Base-by-base conservation (phyloP, 2,113 vertebrate genomes). In the Urocitellus parryii region DNA sequence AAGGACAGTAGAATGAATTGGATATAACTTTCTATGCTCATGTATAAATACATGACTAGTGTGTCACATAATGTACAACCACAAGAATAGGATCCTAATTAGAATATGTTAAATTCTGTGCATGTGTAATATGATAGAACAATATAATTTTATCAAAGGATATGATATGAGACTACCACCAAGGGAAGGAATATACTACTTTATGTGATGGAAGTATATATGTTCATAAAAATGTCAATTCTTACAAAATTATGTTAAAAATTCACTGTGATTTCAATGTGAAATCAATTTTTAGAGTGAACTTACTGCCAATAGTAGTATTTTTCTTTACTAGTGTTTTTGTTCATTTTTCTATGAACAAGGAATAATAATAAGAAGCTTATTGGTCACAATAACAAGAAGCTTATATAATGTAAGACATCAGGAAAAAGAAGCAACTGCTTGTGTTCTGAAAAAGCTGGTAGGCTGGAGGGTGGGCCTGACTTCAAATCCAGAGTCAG, bases 241-340 rank as follows among this genome's bases (percentile, higher is more conserved):
- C 68, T 88, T 45, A 34, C 68, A 81, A 81, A 81, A 63, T 76
- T 37, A 11, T 68, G 14, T 90, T 90, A 90, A 79, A 93, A 63
- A 39, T 48, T 70, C 29, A 70, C 14, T 45, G 24, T 45, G 13
- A 90, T 90, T 87, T 5, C n/a, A 81, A 53, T 53, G 81, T 53
- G 27, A 80, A 89, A 51, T 74, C 25, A 34, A 18, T 58, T 85
- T 83, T 80, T 68, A 68, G 29, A 68, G 24, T 85, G 39, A n/a
- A 45, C 32, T 95, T 48, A 80, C 45, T 67, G 48, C 67, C 17
- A 61, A 37, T 4, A 14, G 34, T 39, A 89, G 84, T 34, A 2
- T 10, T 80, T 88, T 24, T 9, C 27, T 67, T 78, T 88, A 7
- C 7, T 63, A 63, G 5, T 68, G 34, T 34, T 12, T 34, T 24